A percentile compares a stretch with the other conserved stretches of the same genome.
phyloP scores from a whole-genome alignment of 2,888 invertebrate species.

The Ornithoptera priamus region DNA sequence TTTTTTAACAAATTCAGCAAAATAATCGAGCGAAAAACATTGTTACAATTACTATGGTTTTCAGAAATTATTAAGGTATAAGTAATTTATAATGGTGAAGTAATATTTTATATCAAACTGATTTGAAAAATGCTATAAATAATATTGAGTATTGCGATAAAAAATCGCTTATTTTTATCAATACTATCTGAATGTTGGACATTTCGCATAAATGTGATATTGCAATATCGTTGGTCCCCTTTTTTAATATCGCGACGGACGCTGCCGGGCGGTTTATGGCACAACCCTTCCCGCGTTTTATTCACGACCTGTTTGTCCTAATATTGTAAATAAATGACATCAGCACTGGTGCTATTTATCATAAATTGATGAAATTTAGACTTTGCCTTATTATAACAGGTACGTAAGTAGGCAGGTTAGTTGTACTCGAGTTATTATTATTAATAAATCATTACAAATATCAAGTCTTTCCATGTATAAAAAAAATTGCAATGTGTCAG shows the following conservation, averaged over 20 bases:
- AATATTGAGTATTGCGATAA: conserved; percentile 70
- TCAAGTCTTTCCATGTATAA: neutral
- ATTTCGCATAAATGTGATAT: conserved; percentile 81
- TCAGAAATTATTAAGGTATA: neutral
- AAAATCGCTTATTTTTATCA: conserved; percentile 80
- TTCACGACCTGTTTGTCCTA: conserved; percentile 79
- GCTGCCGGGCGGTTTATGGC: conserved; percentile 77
- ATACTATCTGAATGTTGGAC: conserved; percentile 79
- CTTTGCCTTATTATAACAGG: neutral
- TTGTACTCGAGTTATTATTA: too few relatives aligned
- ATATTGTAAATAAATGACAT: conserved; percentile 78
- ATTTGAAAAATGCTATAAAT: neutral
- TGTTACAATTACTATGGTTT: neutral
- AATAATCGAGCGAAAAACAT: neutral
- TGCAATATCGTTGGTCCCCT: conserved; percentile 79
- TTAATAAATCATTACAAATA: too few relatives aligned
- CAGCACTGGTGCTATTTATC: conserved; percentile 43
- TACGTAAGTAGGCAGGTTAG: too few relatives aligned
- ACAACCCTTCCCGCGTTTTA: conserved; percentile 79
- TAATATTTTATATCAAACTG: neutral
- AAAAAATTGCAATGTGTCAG: neutral
- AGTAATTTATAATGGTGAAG: neutral
- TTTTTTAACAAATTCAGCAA: neutral
- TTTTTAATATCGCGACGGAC: conserved; percentile 80
- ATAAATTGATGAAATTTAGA: conserved; percentile 5